Evolutionary conservation across 2,888 invertebrate species (phyloP).

Genomic region (Achlya flavicornis): DNA sequence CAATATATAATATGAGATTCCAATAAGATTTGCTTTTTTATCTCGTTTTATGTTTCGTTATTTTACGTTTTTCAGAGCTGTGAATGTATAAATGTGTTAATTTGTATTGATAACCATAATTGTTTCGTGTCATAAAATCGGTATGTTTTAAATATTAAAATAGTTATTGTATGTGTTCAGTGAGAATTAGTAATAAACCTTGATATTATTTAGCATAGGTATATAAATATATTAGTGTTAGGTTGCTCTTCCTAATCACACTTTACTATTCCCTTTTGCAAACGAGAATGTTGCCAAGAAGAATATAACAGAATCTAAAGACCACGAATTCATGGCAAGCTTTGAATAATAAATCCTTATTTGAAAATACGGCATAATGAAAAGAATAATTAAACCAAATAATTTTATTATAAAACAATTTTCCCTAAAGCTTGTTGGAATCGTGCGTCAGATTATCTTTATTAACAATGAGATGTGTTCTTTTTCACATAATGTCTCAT

Average conservation of each 20-base stretch:
- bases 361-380: neutral
- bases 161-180: conserved; percentile 67
- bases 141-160: conserved; percentile 27
- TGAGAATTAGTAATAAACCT: conserved; percentile 67
- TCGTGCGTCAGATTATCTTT: neutral
- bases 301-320: neutral
- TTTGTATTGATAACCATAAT: neutral
- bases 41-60: neutral
- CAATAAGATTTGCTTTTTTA: neutral
- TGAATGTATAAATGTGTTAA: conserved; percentile 14
- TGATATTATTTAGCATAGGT: conserved; percentile 64
- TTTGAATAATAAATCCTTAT: neutral
- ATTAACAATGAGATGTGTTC: conserved; percentile 2
- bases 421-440: neutral
- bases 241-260: conserved; percentile 50
- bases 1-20: neutral
- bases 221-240: conserved; percentile 46
- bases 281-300: neutral
- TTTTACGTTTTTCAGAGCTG: conserved; percentile 9
- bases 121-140: conserved; percentile 10
- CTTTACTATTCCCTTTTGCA: neutral
- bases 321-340: neutral
- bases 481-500: conserved; percentile 33
- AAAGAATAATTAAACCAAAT: neutral
- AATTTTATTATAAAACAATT: neutral